Evolutionary conservation across 2,888 invertebrate species (phyloP).

Genomic region (Horisme vitalbata): DNA sequence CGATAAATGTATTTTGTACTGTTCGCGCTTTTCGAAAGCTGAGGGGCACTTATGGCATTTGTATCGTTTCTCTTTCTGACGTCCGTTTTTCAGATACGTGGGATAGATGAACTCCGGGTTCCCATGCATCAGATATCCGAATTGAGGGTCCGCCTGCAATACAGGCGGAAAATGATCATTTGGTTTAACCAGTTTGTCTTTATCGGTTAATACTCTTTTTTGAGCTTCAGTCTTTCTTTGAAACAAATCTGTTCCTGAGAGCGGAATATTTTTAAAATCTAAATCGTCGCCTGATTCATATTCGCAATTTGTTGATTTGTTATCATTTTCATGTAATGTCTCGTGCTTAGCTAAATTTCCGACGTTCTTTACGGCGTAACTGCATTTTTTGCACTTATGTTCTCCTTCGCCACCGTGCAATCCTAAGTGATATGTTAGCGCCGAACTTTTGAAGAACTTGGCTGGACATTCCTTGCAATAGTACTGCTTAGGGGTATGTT

Average conservation of each 20-base stretch:
- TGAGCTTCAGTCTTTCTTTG: constrained; percentile 85
- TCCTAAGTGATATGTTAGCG: constrained; percentile 87
- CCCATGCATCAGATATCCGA: constrained; percentile 87
- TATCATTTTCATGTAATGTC: constrained; percentile 74
- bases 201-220: constrained; percentile 74
- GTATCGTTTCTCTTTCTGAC: constrained; percentile 89
- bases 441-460: constrained; percentile 87
- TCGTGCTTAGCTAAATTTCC: constrained; percentile 87
- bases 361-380: constrained; percentile 86
- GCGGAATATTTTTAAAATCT: constrained; percentile 80
- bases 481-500: constrained; percentile 67
- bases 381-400: constrained; percentile 87
- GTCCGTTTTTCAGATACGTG: constrained; percentile 88
- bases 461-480: constrained; percentile 87
- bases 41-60: constrained; percentile 94
- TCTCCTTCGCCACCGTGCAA: constrained; percentile 85
- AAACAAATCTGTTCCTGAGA: constrained; percentile 86
- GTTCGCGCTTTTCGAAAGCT: constrained; percentile 92
- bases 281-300: constrained; percentile 77
- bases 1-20: constrained; percentile 91
- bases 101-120: constrained; percentile 91
- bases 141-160: constrained; percentile 85
- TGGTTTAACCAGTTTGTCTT: constrained; percentile 76
- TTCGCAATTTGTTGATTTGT: constrained; percentile 57
- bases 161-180: constrained; percentile 80